phyloP scores from a whole-genome alignment of 2,797 vertebrate species.

The Schizopygopsis pylzovi region DNA sequence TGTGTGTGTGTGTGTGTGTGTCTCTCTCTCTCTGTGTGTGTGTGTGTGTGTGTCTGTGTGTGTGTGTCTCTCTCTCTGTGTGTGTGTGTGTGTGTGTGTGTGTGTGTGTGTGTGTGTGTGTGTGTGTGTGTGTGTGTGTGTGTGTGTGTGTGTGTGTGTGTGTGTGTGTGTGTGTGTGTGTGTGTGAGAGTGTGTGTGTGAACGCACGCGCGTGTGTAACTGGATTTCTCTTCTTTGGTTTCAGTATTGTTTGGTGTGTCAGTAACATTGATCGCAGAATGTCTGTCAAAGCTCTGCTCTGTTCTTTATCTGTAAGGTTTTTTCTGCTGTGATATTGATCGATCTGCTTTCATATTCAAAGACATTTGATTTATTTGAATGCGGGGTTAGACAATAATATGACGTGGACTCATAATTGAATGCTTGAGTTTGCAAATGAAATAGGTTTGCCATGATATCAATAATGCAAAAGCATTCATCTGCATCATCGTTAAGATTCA shows the following conservation, averaged over 20 bases:
- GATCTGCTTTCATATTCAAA: conserved; percentile 73
- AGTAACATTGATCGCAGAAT: conserved; percentile 72
- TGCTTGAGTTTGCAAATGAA: conserved; percentile 65
- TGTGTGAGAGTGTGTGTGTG: conserved; percentile 42
- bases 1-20: background rate
- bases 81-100: conserved; percentile 53
- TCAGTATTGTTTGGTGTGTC: conserved; percentile 72
- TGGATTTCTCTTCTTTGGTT: conserved; percentile 46
- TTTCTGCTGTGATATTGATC: conserved; percentile 69
- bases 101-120: conserved; percentile 53
- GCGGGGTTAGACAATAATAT: conserved; percentile 83
- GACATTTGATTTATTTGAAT: conserved; percentile 80
- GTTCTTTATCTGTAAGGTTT: conserved; percentile 60
- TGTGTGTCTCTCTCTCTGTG: conserved; percentile 33
- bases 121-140: background rate
- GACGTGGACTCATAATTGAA: conserved; percentile 78
- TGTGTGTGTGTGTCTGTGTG: conserved; percentile 48
- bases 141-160: background rate
- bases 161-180: conserved; percentile 52
- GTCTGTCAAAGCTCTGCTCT: conserved; percentile 80
- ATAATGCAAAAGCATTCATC: background rate
- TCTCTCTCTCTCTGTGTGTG: too few species aligned
- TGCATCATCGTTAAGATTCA: background rate
- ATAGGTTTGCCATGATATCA: conserved; percentile 86
- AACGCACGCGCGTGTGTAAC: conserved; percentile 63